Evolutionary conservation across 2,888 invertebrate genomes (phyloP).

Genomic region (Drosophila differens): DNA sequence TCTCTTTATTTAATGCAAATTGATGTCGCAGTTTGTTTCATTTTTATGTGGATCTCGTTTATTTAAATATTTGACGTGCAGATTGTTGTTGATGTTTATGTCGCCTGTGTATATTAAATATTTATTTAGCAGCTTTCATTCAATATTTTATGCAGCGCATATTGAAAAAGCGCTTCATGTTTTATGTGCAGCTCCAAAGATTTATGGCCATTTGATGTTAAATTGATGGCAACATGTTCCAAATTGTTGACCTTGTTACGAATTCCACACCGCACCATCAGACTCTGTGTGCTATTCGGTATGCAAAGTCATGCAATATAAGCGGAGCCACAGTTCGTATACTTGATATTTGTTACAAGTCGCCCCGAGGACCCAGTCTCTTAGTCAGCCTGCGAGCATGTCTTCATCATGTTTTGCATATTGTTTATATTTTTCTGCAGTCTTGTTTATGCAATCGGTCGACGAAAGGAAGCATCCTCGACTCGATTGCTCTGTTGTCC

Average conservation of each 20-base stretch:
- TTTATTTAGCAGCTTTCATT: conserved; percentile 57
- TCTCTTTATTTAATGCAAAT: conserved; percentile 59
- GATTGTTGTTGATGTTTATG: conserved; percentile 33
- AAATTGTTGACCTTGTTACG: conserved; percentile 65
- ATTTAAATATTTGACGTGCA: conserved; percentile 50
- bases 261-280: conserved; percentile 1
- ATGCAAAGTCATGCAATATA: conserved; percentile 51
- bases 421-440: conserved; percentile 71
- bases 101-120: conserved; percentile 67
- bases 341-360: conserved; percentile 57
- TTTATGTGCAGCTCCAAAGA: conserved; percentile 33
- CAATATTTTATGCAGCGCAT: conserved; percentile 52
- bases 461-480: conserved; percentile 46
- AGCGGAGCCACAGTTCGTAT: conserved; percentile 47
- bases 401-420: conserved; percentile 70
- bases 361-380: conserved; percentile 5
- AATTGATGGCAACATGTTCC: conserved; percentile 60
- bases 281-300: conserved; percentile 14
- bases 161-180: conserved; percentile 23
- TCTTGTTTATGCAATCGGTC: conserved; percentile 55
- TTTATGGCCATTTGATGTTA: conserved; percentile 67
- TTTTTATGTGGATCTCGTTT: conserved; percentile 23
- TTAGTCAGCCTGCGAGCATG: conserved; percentile 12
- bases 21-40: conserved; percentile 40
- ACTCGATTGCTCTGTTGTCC: conserved; percentile 37